These are phyloP conservation scores for Eonycteris spelaea DNA, from an alignment of 2,113 vertebrate genomes.

Conservation along the genomic window DNA sequence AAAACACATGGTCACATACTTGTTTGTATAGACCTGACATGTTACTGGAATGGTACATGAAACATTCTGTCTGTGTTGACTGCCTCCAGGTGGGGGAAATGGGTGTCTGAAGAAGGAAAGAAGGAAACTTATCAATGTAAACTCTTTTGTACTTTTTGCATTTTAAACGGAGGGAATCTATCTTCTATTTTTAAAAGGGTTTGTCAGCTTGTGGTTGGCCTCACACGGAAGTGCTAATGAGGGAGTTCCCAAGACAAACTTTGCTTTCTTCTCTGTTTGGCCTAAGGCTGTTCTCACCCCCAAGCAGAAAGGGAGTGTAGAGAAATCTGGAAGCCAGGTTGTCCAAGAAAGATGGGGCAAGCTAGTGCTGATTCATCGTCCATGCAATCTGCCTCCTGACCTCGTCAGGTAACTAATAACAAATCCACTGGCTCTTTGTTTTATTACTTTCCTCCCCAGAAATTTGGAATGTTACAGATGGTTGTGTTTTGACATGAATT, in stretches of 20 bases:
- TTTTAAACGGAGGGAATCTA: not conserved
- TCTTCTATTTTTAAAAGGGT: not conserved
- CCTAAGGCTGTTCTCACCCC: conserved; percentile 34
- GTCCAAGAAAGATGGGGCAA: not conserved
- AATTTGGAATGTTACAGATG: conserved; percentile 35
- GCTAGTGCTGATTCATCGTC: conserved; percentile 42
- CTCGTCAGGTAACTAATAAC: conserved; percentile 20
- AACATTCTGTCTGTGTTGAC: not conserved
- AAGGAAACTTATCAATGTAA: not conserved
- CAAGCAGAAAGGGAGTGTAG: not conserved
- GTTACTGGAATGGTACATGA: not conserved
- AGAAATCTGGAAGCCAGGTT: conserved; percentile 60
- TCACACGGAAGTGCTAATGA: not conserved
- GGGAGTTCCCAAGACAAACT: not conserved
- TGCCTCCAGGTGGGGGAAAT: not conserved
- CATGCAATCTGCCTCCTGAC: not conserved
- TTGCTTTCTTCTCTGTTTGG: conserved; percentile 41
- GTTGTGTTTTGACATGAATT: conserved; percentile 52
- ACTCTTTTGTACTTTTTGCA: not conserved
- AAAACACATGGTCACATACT: not conserved
- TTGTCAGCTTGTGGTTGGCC: not conserved
- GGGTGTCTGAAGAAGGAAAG: not conserved
- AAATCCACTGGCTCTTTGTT: not conserved
- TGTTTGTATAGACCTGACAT: not conserved
- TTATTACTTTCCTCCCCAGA: conserved; percentile 32